Conservation (phyloP, 2,888 invertebrate genomes). For the Heliconius charithonia region DNA sequence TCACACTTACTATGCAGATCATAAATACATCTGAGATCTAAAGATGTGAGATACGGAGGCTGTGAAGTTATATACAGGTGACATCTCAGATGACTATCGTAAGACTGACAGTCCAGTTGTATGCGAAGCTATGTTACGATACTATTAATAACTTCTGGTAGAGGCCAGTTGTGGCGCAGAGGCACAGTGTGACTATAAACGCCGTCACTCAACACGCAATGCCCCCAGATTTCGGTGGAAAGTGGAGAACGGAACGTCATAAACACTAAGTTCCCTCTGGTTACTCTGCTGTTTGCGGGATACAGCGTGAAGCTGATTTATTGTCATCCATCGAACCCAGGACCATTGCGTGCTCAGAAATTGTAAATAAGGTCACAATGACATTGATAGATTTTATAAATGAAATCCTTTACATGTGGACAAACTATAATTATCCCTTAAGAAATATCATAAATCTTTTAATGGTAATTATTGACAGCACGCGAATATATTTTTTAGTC, state of each 20-base stretch:
- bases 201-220: no score
- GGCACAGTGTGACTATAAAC: no score
- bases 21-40: slow-evolving; percentile 26
- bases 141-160: neutral
- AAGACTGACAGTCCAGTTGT: neutral
- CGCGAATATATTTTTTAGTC: neutral
- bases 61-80: slow-evolving; percentile 23
- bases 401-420: neutral
- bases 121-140: neutral
- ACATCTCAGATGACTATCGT: slow-evolving; percentile 17
- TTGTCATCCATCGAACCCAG: neutral
- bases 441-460: neutral
- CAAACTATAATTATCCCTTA: neutral
- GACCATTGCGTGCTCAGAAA: neutral
- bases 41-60: slow-evolving; percentile 30
- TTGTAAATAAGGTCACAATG: neutral
- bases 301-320: no score
- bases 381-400: neutral
- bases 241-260: no score
- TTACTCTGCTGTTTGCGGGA: no score
- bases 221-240: no score
- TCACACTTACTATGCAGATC: slow-evolving; percentile 1
- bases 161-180: no score
- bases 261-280: no score
- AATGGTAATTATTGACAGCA: neutral